Base-by-base conservation (phyloP, 2,888 invertebrate species). In the Alloscopus bannaensis region DNA sequence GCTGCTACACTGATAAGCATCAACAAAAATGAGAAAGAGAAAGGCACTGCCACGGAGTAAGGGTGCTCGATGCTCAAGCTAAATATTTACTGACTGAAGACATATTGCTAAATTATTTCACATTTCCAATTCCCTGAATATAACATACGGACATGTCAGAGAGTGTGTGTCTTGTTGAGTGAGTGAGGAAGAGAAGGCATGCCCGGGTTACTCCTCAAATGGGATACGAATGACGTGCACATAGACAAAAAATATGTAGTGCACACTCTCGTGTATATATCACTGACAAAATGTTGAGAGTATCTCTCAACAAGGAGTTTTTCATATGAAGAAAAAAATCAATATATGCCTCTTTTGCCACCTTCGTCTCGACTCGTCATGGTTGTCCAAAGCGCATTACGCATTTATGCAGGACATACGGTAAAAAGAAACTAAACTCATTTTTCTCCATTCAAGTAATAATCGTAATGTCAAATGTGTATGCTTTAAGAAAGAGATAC, bases 101-200 rank as follows among this genome's bases (percentile, higher is more conserved):
- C 55, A 47, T 24, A 55, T 40, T 68, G 16, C 40, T 55, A 40
- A 68, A 69, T 69, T 69, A 69, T 69, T 57, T 45, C 57, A 24
- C 42, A 57, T 57, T 69, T 57, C 42, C 26, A 69, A 69, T 69
- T 55, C 40, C 29, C 40, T n/a, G n/a, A n/a, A n/a, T n/a, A 24
- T 18, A 26, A 24, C 40, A 36, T 55, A 26, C 55, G 66, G 13
- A 57, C 26, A 36, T 3, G n/a, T 45, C 57, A 16, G n/a, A n/a
- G n/a, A n/a, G n/a, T n/a, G n/a, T n/a, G 31, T 36, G 18, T 55
- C 40, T 68, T 55, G 16, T 55, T 55, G n/a, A n/a, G n/a, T n/a
- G n/a, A n/a, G n/a, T 36, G 8, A 6, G 36, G 13, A 47, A 65
- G 65, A 47, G 18, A 65, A 65, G 31, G 65, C 36, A 40, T 68